Conservation (phyloP, 2,888 invertebrate genomes). For the Arctia plantaginis region DNA sequence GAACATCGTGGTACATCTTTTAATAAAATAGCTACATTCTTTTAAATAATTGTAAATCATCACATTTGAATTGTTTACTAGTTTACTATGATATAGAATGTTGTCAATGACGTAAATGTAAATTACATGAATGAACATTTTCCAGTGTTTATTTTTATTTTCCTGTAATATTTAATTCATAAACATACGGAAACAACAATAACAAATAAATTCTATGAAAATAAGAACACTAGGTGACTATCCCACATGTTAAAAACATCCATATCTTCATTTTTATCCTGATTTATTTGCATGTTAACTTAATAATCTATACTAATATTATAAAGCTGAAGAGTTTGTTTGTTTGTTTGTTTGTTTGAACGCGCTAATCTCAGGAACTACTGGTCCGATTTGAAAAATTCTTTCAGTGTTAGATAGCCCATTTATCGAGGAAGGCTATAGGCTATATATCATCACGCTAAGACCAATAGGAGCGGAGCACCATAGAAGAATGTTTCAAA, state of each 20-base stretch:
- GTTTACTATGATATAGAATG: constrained; percentile 21
- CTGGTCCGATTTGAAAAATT: no score
- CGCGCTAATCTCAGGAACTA: no score
- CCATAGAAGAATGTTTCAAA: no score
- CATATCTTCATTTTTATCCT: background rate
- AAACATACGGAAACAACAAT: constrained; percentile 31
- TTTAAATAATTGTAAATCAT: background rate
- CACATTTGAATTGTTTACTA: background rate
- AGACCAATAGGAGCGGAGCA: no score
- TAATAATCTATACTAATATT: no score
- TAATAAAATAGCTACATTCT: background rate
- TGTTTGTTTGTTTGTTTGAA: no score
- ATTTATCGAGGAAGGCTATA: no score
- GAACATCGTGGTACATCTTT: background rate
- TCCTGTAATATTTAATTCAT: constrained; percentile 51
- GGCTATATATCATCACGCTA: no score
- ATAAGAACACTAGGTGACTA: constrained; percentile 26
- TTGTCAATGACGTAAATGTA: constrained; percentile 48
- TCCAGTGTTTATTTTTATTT: constrained; percentile 41
- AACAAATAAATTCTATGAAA: constrained; percentile 34
- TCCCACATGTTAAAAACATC: background rate
- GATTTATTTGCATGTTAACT: background rate
- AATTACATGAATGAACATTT: constrained; percentile 28
- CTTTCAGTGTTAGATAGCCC: no score
- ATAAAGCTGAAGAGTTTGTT: no score